Base-by-base conservation (phyloP, 2,113 vertebrate genomes). In the Oryzias celebensis region DNA sequence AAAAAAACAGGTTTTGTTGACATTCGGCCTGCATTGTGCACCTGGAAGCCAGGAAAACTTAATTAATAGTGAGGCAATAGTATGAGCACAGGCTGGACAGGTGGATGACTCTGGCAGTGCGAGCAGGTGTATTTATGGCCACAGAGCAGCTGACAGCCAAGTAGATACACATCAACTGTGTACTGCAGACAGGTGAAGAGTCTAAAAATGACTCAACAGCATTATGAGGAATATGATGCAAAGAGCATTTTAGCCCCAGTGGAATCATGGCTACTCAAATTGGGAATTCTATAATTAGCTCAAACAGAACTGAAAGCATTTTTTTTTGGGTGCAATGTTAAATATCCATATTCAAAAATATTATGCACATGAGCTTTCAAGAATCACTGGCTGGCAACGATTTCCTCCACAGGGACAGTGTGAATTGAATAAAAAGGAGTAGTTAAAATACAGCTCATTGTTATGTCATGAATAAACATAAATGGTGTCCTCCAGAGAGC, bases 401-500 rank as follows among this genome's bases (percentile, higher is more conserved):
- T 41, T 73, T 60, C 51, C 63, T 84, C 85, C 67, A 65, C 58
- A 61, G 82, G 80, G 84, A 83, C 58, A 16, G 54, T 78, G 75
- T 77, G 87, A 80, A 90, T 85, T 85, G 68, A 88, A 86, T 86
- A 81, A 87, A 88, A 86, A 83, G 64, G 72, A 89, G 85, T 85
- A 77, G 73, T 85, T 84, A 81, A 85, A 82, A 84, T 77, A 54
- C 59, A 87, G 65, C 61, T 79, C 75, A 79, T 81, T 90, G 80
- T 68, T 80, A 67, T 86, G 80, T 87, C 77, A 90, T 88, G 87
- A 90, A 92, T 91, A 89, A 89, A 86, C 80, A 89, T 85, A 79
- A 79, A 87, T 77, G 65, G 72, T 62, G 80, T 76, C 62, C 80
- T 80, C 75, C 36, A 52, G 79, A 82, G 77, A 66, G 59, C 13